Evolutionary conservation across 2,888 invertebrate genomes (phyloP).

Genomic region (Oscheius onirici): DNA sequence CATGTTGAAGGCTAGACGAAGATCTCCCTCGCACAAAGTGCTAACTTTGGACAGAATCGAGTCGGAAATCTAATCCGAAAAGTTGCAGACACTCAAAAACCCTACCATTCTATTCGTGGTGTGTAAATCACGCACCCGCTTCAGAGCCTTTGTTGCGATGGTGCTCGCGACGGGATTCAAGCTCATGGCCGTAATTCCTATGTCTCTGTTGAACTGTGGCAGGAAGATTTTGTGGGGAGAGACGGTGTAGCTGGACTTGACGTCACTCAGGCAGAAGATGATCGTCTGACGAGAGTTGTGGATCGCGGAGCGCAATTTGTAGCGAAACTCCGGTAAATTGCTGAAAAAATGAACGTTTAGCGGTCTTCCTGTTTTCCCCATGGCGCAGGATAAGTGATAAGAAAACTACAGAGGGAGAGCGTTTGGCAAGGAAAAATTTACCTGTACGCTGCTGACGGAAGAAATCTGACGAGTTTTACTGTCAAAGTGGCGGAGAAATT

Average conservation of each 20-base stretch:
- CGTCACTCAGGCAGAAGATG: conserved; percentile 27
- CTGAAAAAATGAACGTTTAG: conserved; percentile 9
- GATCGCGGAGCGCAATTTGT: not conserved
- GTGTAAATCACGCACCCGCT: not conserved
- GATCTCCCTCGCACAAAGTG: conserved; percentile 3
- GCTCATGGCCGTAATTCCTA: not conserved
- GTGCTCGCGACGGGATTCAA: not conserved
- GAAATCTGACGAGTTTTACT: conserved; percentile 8
- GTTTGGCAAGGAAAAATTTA: too few relatives aligned
- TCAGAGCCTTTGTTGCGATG: not conserved
- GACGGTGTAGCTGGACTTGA: conserved; percentile 6
- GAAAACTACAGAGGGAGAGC: too few relatives aligned
- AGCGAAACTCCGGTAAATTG: not conserved
- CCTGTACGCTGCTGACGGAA: conserved; percentile 9
- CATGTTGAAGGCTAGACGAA: conserved; percentile 19
- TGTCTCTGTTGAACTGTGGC: not conserved
- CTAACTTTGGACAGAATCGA: not conserved
- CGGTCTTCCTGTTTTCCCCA: too few relatives aligned
- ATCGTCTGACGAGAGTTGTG: not conserved
- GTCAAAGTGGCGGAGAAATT: too few relatives aligned
- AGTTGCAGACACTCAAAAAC: not conserved
- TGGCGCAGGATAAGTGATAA: too few relatives aligned
- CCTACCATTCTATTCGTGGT: not conserved
- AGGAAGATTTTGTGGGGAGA: conserved; percentile 4
- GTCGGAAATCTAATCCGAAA: conserved; percentile 12